Base-by-base conservation (phyloP, 64 coral and sea anemone genomes). In the Actinia tenebrosa region DNA sequence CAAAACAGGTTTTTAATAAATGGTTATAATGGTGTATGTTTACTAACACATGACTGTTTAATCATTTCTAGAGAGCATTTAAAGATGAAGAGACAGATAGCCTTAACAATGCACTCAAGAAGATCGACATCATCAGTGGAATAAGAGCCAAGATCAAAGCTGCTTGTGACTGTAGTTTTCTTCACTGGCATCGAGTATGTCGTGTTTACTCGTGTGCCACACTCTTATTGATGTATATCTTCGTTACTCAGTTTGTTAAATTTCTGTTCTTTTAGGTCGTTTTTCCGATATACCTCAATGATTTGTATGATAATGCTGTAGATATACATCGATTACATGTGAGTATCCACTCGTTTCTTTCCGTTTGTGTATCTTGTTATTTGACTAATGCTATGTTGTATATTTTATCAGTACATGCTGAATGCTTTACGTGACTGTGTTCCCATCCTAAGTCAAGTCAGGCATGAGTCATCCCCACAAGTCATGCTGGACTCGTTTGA, bases 261-360 rank as follows among this genome's bases (percentile, higher is more conserved):
- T 22, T 27, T 30, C 11, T 30, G 6, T 75, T 81, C 0, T 85
- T 56, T 8, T 20, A 96, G 94, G 94, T 96, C 20, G 81, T 96
- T 30, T 81, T 96, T 30, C 96, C 96, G 5, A 98, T 83, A 60
- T 98, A 98, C 84, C 80, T 98, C 53, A 88, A 89, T 71, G 96
- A 98, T 56, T 82, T 98, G 60, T 94, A 88, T 80, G 96, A 98
- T 25, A 98, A 92, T 56, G 96, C 90, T 15, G 86, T 91, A 45
- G 96, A 98, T 45, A 93, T 92, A n/a, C 96, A 98, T 16, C 90
- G 93, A 80, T 87, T 98, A 69, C 96, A 98, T 56, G 96, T 98
- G 86, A 95, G 96, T 53, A 3, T 13, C 16, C 10, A 79, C n/a
- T 22, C 5, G 23, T 37, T 3, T 71, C 25, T n/a, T n/a, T 14